phyloP scores from a whole-genome alignment of 2,888 invertebrate genomes.

The Furcula furcula region DNA sequence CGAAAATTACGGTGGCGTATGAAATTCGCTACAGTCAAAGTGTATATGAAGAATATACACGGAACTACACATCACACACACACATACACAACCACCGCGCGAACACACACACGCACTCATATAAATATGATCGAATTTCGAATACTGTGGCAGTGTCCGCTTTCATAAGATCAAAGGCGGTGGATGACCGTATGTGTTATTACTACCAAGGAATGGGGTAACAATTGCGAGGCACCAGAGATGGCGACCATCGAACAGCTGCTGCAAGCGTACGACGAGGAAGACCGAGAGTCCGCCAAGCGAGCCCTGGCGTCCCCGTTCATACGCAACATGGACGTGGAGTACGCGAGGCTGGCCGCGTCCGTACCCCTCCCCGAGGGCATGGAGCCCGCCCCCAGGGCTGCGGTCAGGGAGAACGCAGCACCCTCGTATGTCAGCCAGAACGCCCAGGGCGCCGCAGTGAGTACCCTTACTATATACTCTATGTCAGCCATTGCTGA shows the following conservation, averaged over 20 bases:
- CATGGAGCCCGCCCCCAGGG: constrained; percentile 75
- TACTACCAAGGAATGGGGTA: constrained; percentile 86
- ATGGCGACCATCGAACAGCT: constrained; percentile 90
- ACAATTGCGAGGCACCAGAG: constrained; percentile 92
- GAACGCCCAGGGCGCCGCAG: constrained; percentile 15
- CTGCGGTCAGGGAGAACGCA: constrained; percentile 85
- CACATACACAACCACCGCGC: too few relatives aligned
- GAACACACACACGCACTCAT: too few relatives aligned
- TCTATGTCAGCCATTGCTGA: too few relatives aligned
- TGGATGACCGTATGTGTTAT: too few relatives aligned
- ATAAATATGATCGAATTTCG: too few relatives aligned
- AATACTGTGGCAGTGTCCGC: too few relatives aligned
- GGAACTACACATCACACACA: too few relatives aligned
- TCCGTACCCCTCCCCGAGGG: constrained; percentile 56
- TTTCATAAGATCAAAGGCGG: too few relatives aligned
- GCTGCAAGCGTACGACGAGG: constrained; percentile 91
- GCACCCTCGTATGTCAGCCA: constrained; percentile 83
- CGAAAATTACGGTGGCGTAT: too few relatives aligned
- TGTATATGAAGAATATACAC: too few relatives aligned
- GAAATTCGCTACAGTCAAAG: too few relatives aligned
- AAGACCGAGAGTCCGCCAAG: constrained; percentile 90
- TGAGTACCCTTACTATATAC: too few relatives aligned
- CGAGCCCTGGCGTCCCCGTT: constrained; percentile 90
- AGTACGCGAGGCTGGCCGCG: constrained; percentile 85
- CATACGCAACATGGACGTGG: constrained; percentile 95